Percentiles rank a stretch among this genome's conserved stretches.
phyloP scores from a whole-genome alignment of 2,797 vertebrate species.

The Microcaecilia unicolor region DNA sequence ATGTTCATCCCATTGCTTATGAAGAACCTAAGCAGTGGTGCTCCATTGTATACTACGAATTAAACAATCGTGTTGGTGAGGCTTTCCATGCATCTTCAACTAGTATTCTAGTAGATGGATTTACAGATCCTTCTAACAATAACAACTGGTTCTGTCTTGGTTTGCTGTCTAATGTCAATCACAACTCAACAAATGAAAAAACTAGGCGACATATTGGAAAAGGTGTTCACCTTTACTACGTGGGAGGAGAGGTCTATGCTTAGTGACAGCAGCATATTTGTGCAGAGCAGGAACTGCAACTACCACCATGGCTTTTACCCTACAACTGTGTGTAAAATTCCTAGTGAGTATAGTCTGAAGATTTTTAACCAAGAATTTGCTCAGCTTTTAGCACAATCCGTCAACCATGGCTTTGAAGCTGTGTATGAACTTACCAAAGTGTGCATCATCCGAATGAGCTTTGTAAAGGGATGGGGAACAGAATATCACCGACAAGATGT shows the following conservation, averaged over 20 bases:
- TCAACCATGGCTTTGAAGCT: constrained; percentile 84
- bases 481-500: constrained; percentile 82
- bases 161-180: constrained; percentile 90
- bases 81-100: constrained; percentile 92
- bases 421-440: constrained; percentile 88
- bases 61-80: constrained; percentile 90
- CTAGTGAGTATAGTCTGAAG: constrained; percentile 82
- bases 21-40: constrained; percentile 95
- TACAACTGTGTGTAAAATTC: constrained; percentile 86
- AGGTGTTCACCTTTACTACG: constrained; percentile 90
- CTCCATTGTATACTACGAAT: constrained; percentile 93
- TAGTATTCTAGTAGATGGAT: constrained; percentile 88
- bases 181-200: constrained; percentile 95
- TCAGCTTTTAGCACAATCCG: constrained; percentile 80
- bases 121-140: constrained; percentile 94
- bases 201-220: constrained; percentile 91
- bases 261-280: constrained; percentile 86
- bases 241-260: constrained; percentile 86
- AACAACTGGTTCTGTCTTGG: constrained; percentile 95
- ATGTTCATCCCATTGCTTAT: constrained; percentile 92
- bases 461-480: constrained; percentile 85
- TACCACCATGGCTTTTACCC: constrained; percentile 85
- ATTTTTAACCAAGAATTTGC: constrained; percentile 88
- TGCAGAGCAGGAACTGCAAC: constrained; percentile 87
- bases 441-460: constrained; percentile 89